These are phyloP conservation scores for Siderastrea siderea DNA, from an alignment of 92 coral and sea anemone species.

Conservation along the genomic window DNA sequence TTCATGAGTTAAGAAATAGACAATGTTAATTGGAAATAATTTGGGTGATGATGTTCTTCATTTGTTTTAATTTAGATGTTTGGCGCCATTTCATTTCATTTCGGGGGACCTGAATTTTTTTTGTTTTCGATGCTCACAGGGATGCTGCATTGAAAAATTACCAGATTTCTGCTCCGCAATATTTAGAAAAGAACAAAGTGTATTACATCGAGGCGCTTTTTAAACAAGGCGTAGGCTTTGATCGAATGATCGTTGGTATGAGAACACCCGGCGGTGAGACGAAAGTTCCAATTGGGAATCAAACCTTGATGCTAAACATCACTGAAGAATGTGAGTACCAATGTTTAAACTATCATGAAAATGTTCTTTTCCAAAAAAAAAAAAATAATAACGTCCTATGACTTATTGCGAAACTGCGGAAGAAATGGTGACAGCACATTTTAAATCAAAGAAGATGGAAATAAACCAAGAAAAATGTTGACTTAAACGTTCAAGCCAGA, in stretches of 20 bases:
- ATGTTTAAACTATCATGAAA: background rate
- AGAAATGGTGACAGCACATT: no score
- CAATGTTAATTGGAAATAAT: no score
- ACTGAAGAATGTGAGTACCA: slow-evolving; percentile 21
- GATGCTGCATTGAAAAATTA: background rate
- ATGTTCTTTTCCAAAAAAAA: no score
- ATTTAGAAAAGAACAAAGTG: slow-evolving; percentile 52
- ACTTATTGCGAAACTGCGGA: no score
- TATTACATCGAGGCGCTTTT: slow-evolving; percentile 67
- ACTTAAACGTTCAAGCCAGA: no score
- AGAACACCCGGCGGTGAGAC: slow-evolving; percentile 38
- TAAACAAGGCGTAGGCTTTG: slow-evolving; percentile 9
- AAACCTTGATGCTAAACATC: slow-evolving; percentile 36
- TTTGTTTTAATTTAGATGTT: no score
- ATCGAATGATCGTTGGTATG: slow-evolving; percentile 28
- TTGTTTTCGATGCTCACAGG: background rate
- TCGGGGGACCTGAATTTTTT: background rate
- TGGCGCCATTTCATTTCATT: no score
- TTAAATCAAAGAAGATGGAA: no score
- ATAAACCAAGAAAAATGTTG: no score
- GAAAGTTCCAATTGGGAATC: slow-evolving; percentile 5
- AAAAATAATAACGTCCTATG: no score
- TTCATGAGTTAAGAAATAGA: no score
- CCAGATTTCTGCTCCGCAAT: slow-evolving; percentile 44
- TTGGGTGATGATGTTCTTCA: no score